Percentiles rank a stretch among this genome's conserved stretches.
Evolutionary conservation across 2,888 invertebrate genomes (phyloP).

Genomic region (Nasonovia ribisnigri): DNA sequence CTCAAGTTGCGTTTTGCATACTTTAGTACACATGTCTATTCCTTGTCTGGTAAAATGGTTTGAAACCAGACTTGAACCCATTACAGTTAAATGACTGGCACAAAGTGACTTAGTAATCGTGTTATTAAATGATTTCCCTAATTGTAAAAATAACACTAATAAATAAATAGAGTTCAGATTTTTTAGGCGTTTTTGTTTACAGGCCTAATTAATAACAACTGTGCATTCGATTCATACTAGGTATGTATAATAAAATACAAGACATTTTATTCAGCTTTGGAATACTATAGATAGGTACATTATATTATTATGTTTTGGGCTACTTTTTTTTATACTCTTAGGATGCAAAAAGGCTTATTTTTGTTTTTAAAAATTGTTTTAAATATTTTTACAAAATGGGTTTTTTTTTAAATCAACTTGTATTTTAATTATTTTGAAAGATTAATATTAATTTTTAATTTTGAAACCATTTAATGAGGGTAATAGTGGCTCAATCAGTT

Average conservation of each 20-base stretch:
- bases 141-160: neutral
- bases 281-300: neutral
- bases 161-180: neutral
- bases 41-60: constrained; percentile 5
- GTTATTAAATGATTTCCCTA: neutral
- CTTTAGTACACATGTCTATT: neutral
- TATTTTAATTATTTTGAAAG: neutral
- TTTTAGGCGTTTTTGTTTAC: neutral
- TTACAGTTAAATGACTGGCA: constrained; percentile 5
- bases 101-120: neutral
- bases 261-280: neutral
- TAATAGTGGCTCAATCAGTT: neutral
- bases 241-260: neutral
- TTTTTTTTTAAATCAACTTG: neutral
- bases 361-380: neutral
- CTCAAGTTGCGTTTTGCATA: constrained; percentile 5
- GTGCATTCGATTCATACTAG: neutral
- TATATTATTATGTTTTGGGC: neutral
- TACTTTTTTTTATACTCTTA: neutral
- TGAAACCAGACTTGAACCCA: neutral
- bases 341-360: neutral
- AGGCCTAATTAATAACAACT: neutral
- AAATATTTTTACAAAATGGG: neutral
- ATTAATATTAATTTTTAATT: neutral
- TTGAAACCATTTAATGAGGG: neutral